These are phyloP conservation scores for Prunella fulvescens DNA, from an alignment of 2,113 vertebrate genomes.

Conservation along the genomic window DNA sequence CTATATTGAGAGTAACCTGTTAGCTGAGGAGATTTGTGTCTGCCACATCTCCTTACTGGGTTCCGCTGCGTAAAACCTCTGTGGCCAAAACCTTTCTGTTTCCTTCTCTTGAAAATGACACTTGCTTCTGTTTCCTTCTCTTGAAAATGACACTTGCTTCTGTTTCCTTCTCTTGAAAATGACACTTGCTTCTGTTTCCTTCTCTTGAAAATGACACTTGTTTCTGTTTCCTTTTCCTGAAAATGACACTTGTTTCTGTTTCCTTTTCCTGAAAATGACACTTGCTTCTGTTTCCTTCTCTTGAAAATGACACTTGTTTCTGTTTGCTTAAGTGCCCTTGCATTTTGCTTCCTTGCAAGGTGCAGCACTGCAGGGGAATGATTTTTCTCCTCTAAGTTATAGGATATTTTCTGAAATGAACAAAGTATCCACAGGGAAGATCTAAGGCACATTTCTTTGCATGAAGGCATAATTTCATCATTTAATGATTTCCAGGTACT, in stretches of 20 bases:
- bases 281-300: not conserved
- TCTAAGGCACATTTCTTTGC: not conserved
- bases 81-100: not conserved
- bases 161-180: too few species aligned
- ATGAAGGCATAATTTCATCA: not conserved
- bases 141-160: not conserved
- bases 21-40: not conserved
- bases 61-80: not conserved
- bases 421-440: not conserved
- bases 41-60: not conserved
- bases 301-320: not conserved
- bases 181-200: not conserved
- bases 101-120: not conserved
- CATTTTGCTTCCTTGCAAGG: not conserved
- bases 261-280: too few species aligned
- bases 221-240: not conserved
- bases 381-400: not conserved
- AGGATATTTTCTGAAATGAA: not conserved
- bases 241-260: not conserved
- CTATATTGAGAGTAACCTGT: not conserved
- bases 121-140: not conserved
- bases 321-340: not conserved
- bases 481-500: conserved; percentile 70
- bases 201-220: not conserved
- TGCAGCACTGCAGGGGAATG: not conserved